Evolutionary conservation across 2,797 vertebrate genomes (phyloP).

Genomic region (Loriculus beryllinus): DNA sequence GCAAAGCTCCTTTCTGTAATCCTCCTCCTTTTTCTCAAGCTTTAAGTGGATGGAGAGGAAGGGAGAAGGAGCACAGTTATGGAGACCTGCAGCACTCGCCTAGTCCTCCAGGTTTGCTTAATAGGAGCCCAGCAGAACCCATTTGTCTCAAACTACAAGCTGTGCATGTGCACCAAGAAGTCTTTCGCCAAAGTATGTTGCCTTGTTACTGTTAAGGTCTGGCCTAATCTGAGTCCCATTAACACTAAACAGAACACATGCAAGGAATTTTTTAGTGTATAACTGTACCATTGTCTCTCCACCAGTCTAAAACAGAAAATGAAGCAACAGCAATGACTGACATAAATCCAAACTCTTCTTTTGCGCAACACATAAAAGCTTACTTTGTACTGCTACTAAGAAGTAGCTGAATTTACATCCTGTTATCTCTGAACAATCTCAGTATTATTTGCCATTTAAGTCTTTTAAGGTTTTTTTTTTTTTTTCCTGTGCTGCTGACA

Average conservation of each 20-base stretch:
- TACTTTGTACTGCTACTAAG: background rate
- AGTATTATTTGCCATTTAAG: slow-evolving; percentile 9
- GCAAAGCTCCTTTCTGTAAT: background rate
- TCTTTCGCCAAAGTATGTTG: background rate
- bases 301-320: background rate
- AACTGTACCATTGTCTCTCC: background rate
- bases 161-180: background rate
- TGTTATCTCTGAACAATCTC: background rate
- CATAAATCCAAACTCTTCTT: slow-evolving; percentile 2
- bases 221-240: background rate
- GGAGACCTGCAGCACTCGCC: background rate
- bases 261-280: background rate
- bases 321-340: background rate
- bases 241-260: background rate
- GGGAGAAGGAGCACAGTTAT: background rate
- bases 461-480: background rate
- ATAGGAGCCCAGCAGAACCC: background rate
- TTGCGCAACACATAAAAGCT: background rate
- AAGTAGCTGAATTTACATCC: slow-evolving; percentile 17
- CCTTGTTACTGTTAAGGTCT: background rate
- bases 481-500: background rate
- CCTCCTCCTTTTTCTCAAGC: background rate
- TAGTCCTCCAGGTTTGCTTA: background rate
- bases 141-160: background rate
- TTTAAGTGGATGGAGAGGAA: background rate